phyloP scores from a whole-genome alignment of 2,888 invertebrate species.

The Drosophila merina region DNA sequence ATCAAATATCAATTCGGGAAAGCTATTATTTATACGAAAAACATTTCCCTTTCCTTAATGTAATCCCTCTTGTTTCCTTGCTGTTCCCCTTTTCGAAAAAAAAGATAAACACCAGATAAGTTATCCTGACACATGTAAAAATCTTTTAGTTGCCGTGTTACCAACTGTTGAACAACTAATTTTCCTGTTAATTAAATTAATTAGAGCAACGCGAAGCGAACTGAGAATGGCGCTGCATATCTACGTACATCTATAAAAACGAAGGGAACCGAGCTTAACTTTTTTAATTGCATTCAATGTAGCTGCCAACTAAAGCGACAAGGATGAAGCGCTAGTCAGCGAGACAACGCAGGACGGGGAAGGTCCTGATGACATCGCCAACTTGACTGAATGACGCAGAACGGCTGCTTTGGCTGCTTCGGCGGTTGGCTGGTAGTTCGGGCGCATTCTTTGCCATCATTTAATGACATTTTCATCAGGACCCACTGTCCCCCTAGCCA shows the following conservation, averaged over 20 bases:
- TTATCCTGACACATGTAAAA: constrained; percentile 42
- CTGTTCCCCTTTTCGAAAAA: no score
- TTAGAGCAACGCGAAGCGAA: constrained; percentile 51
- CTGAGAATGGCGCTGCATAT: constrained; percentile 3
- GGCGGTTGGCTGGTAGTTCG: constrained; percentile 17
- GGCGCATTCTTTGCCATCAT: constrained; percentile 59
- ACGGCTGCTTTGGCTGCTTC: constrained; percentile 4
- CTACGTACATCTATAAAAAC: constrained; percentile 15
- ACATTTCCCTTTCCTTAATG: no score
- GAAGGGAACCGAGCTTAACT: constrained; percentile 50
- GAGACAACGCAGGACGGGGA: background rate
- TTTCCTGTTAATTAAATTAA: constrained; percentile 79
- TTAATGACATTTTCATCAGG: constrained; percentile 74
- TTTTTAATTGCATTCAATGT: constrained; percentile 77
- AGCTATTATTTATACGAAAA: background rate
- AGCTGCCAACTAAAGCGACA: constrained; percentile 55
- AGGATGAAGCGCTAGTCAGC: constrained; percentile 16
- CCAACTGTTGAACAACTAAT: constrained; percentile 69
- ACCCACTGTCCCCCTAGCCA: constrained; percentile 8
- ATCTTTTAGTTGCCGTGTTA: constrained; percentile 40
- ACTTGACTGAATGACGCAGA: constrained; percentile 47
- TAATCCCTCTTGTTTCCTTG: background rate
- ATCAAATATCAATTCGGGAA: constrained; percentile 1
- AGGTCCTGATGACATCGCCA: constrained; percentile 51
- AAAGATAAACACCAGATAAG: constrained; percentile 12